These are phyloP conservation scores for Calyptommatus sinebrachiatus DNA, from an alignment of 2,113 vertebrate genomes.

Conservation along the genomic window DNA sequence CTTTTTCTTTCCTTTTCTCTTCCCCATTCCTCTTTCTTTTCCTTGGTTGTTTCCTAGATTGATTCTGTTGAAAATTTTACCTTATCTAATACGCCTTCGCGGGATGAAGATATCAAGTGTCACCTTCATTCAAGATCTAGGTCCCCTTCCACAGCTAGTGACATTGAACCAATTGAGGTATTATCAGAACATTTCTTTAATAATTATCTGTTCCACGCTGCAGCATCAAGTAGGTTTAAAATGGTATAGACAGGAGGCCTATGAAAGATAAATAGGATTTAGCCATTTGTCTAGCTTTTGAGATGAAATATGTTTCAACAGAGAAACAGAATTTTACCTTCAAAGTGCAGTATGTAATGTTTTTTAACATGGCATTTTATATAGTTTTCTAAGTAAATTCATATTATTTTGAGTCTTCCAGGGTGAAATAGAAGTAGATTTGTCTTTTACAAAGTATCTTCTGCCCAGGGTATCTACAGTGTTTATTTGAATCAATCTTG, in stretches of 20 bases:
- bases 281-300: not conserved
- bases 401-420: not conserved
- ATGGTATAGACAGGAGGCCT: slow-evolving; percentile 5
- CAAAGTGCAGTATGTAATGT: not conserved
- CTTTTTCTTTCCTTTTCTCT: slow-evolving; percentile 41
- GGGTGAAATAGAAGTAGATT: too few species aligned
- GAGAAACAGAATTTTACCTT: not conserved
- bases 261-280: not conserved
- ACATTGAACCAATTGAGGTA: slow-evolving; percentile 90
- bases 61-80: slow-evolving; percentile 91
- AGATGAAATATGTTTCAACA: too few species aligned
- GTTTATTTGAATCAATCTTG: not conserved
- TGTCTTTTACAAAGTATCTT: not conserved
- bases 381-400: not conserved
- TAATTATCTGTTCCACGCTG: slow-evolving; percentile 30
- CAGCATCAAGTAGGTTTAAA: slow-evolving; percentile 22
- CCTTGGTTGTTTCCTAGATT: slow-evolving; percentile 75
- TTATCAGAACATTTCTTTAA: slow-evolving; percentile 39
- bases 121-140: slow-evolving; percentile 84
- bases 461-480: not conserved
- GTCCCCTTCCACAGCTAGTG: slow-evolving; percentile 88
- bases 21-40: slow-evolving; percentile 37
- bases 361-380: not conserved
- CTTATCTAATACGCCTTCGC: slow-evolving; percentile 84
- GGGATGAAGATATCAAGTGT: slow-evolving; percentile 84